Conservation (phyloP, 37 sponge, comb jelly and placozoan species). For the Cliona cf. orientalis region DNA sequence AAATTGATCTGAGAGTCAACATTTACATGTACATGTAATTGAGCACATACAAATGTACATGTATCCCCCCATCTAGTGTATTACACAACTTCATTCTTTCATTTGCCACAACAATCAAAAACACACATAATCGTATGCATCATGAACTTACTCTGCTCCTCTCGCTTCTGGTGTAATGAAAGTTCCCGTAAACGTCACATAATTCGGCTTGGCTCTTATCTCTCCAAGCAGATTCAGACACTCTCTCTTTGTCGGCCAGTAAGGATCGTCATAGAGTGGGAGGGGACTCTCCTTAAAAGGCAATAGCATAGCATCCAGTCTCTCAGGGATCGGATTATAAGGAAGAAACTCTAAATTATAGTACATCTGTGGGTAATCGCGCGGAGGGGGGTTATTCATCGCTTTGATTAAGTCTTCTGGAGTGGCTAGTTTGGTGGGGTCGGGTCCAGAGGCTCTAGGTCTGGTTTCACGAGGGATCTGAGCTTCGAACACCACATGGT, state of each 20-base stretch:
- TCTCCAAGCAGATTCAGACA: constrained; percentile 57
- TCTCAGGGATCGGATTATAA: constrained; percentile 46
- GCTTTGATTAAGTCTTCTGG: no score
- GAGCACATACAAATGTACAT: no score
- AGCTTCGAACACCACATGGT: neutral
- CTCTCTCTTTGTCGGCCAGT: constrained; percentile 75
- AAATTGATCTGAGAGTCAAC: no score
- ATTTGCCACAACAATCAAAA: neutral
- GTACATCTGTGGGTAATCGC: constrained; percentile 25
- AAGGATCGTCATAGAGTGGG: constrained; percentile 65
- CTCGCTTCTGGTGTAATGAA: constrained; percentile 72
- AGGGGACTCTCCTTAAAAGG: constrained; percentile 29
- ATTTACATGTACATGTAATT: no score
- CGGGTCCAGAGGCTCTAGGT: neutral
- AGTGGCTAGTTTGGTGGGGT: neutral
- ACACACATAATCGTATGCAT: neutral
- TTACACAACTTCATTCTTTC: neutral
- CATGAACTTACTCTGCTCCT: constrained; percentile 64
- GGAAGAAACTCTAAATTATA: constrained; percentile 46
- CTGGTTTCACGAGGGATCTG: neutral
- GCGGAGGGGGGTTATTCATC: neutral
- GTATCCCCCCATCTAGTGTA: neutral
- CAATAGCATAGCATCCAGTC: constrained; percentile 68
- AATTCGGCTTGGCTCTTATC: neutral
- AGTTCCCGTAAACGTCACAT: constrained; percentile 65